phyloP scores from a whole-genome alignment of 2,797 vertebrate genomes.

The Rallus crepitans region DNA sequence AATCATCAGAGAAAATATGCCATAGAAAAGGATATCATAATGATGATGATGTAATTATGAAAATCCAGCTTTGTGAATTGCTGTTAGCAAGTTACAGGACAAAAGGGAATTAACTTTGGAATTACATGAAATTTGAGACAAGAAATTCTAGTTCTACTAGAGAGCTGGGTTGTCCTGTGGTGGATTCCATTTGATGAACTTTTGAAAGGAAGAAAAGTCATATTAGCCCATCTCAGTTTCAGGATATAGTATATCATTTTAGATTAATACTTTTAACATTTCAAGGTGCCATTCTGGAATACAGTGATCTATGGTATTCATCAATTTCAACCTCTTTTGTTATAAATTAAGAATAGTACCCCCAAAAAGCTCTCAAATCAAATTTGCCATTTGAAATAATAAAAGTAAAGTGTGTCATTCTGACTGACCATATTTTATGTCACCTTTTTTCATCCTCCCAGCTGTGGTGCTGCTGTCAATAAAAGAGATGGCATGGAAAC shows the following conservation, averaged over 20 bases:
- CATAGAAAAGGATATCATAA: neutral
- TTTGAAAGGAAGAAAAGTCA: constrained; percentile 39
- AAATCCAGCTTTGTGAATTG: constrained; percentile 55
- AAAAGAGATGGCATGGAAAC: neutral
- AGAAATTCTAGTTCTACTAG: constrained; percentile 68
- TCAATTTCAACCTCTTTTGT: constrained; percentile 71
- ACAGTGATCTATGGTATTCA: constrained; percentile 69
- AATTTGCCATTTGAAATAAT: constrained; percentile 58
- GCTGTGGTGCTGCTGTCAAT: neutral
- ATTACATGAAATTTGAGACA: constrained; percentile 63
- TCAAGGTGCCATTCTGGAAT: constrained; percentile 74
- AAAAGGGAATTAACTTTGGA: constrained; percentile 68
- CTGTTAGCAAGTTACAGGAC: constrained; percentile 60
- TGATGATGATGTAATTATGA: constrained; percentile 23
- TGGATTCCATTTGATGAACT: constrained; percentile 40
- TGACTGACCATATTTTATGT: constrained; percentile 39
- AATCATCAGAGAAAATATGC: constrained; percentile 2
- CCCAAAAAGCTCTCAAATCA: constrained; percentile 54
- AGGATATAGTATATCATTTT: constrained; percentile 65
- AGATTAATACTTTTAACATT: constrained; percentile 77
- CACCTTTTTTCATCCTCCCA: constrained; percentile 6
- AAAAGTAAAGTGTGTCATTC: constrained; percentile 63
- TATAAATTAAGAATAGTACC: constrained; percentile 70
- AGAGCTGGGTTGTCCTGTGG: constrained; percentile 52
- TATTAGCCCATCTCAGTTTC: constrained; percentile 62